These are phyloP conservation scores for Isaurus tuberculatus DNA, from an alignment of 92 coral and sea anemone genomes.

Conservation along the genomic window DNA sequence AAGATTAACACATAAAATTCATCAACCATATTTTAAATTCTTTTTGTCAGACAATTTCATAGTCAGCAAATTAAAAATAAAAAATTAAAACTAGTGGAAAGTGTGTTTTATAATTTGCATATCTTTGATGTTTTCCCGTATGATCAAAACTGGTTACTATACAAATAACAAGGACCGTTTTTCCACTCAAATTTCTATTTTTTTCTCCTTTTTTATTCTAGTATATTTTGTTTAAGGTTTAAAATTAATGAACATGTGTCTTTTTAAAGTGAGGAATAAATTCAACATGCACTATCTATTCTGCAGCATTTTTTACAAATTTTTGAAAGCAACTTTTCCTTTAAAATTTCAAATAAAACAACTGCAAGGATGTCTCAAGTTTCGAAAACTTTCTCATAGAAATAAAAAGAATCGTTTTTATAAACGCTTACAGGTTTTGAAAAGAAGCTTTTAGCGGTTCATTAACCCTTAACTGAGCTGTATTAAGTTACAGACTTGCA, in stretches of 20 bases:
- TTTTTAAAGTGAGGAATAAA: not conserved
- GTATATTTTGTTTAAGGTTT: not conserved
- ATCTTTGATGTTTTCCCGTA: no score
- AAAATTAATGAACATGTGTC: not conserved
- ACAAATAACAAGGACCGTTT: no score
- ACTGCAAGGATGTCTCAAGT: not conserved
- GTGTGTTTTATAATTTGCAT: no score
- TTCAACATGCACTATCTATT: not conserved
- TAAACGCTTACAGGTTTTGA: not conserved
- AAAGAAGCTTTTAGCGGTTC: constrained; percentile 5
- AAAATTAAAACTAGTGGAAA: no score
- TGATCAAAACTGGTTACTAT: no score
- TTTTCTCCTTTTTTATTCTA: not conserved
- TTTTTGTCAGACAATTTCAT: no score
- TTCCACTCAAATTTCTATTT: no score
- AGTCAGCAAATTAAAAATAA: no score
- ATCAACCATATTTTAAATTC: no score
- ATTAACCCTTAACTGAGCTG: not conserved
- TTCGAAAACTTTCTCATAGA: not conserved
- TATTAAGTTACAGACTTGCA: constrained; percentile 19
- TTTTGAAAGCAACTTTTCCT: not conserved
- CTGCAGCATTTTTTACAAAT: not conserved
- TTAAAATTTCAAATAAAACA: not conserved
- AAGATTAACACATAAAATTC: no score
- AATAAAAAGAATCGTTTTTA: not conserved